Base-by-base conservation (phyloP, 2,888 invertebrate genomes). In the Gonocerus acuteangulatus region DNA sequence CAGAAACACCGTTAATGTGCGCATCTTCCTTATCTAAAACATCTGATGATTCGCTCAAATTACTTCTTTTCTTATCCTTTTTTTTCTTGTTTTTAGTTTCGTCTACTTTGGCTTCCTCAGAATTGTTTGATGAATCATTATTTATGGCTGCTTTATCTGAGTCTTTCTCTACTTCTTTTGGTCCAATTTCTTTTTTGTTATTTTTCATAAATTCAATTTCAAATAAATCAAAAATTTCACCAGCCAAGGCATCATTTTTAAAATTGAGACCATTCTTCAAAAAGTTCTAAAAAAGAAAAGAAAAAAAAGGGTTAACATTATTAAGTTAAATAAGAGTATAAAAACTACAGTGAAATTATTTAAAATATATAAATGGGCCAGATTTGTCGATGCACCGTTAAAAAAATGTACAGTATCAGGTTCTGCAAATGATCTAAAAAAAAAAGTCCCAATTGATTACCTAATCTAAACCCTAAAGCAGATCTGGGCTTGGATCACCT, bases 271-370 rank as follows among this genome's bases (percentile, higher is more conserved):
- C 45, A 11, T 13, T 51, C 15, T 58, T 63, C 19, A 51, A 49
- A 23, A 61, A 63, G 15, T 58, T 63, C 57, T 47, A 51, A 47
- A 51, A 63, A 34, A 58, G 11, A 34, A 39, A 44, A 3, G 22
- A 48, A n/a, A n/a, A n/a, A n/a, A n/a, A n/a, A n/a, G n/a, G n/a
- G n/a, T n/a, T n/a, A n/a, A n/a, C n/a, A n/a, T n/a, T n/a, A n/a
- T n/a, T n/a, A n/a, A n/a, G n/a, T n/a, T n/a, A n/a, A n/a, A n/a
- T n/a, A n/a, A n/a, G n/a, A n/a, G n/a, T n/a, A n/a, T n/a, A n/a
- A n/a, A n/a, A n/a, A n/a, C n/a, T n/a, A n/a, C n/a, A n/a, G n/a
- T n/a, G n/a, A n/a, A n/a, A n/a, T n/a, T n/a, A n/a, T n/a, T n/a
- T n/a, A n/a, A n/a, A n/a, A n/a, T n/a, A n/a, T n/a, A n/a, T n/a